These are phyloP conservation scores for Zaprionus camerounensis DNA, from an alignment of 1,140 invertebrate genomes.

Conservation along the genomic window DNA sequence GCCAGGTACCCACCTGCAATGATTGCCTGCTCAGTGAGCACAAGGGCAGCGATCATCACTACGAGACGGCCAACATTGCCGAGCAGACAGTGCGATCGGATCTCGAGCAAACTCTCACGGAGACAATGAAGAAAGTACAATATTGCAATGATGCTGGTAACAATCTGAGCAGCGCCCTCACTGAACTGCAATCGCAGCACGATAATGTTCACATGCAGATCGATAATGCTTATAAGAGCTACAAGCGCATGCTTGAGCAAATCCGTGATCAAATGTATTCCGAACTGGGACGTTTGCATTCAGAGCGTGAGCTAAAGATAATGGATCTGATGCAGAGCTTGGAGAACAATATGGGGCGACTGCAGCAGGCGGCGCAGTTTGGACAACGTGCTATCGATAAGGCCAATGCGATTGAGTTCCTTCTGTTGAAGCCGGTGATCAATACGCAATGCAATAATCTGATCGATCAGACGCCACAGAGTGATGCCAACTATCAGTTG, in stretches of 20 bases:
- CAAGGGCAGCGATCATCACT: constrained; percentile 90
- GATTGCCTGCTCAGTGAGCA: constrained; percentile 92
- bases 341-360: constrained; percentile 91
- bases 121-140: constrained; percentile 88
- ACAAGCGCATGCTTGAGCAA: constrained; percentile 92
- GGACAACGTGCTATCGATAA: constrained; percentile 91
- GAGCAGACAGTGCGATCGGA: constrained; percentile 91
- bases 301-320: constrained; percentile 92
- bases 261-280: constrained; percentile 90
- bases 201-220: constrained; percentile 94
- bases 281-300: constrained; percentile 92
- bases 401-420: constrained; percentile 92
- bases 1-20: constrained; percentile 92
- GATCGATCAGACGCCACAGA: constrained; percentile 91
- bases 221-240: constrained; percentile 93
- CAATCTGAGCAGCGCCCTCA: constrained; percentile 90
- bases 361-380: constrained; percentile 94
- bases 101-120: constrained; percentile 88
- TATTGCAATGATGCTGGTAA: constrained; percentile 90
- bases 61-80: constrained; percentile 90
- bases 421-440: constrained; percentile 91
- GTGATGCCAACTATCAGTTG: constrained; percentile 90
- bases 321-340: constrained; percentile 94
- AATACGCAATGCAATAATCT: constrained; percentile 90
- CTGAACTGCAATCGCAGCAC: constrained; percentile 93